Percentiles rank a stretch among this genome's conserved stretches.
Evolutionary conservation across 2,888 invertebrate genomes (phyloP).

Genomic region (Laothoe populi): DNA sequence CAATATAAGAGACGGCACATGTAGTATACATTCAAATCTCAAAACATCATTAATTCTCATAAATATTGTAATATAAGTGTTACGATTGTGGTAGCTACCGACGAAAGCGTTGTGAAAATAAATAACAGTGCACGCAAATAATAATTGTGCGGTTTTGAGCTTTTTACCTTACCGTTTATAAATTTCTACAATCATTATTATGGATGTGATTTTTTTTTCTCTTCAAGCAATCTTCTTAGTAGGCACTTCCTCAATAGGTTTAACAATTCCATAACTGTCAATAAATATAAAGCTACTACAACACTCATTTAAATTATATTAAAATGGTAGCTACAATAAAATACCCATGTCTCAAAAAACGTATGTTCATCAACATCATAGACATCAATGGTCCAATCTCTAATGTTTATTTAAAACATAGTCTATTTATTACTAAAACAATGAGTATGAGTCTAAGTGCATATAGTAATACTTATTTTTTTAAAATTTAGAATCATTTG

Average conservation of each 20-base stretch:
- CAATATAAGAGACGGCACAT: too few species aligned
- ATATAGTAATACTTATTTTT: background rate
- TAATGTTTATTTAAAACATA: background rate
- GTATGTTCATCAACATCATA: background rate
- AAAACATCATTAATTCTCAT: too few species aligned
- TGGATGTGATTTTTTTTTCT: background rate
- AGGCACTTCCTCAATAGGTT: background rate
- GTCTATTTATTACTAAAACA: background rate
- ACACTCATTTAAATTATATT: background rate
- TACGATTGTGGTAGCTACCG: background rate
- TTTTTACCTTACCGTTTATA: background rate
- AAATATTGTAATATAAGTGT: background rate
- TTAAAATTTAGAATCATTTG: background rate
- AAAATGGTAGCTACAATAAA: background rate
- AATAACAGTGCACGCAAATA: background rate
- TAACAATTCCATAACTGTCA: background rate
- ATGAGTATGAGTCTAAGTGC: background rate
- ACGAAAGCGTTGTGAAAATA: constrained; percentile 17
- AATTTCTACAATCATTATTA: background rate
- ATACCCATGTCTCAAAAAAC: background rate
- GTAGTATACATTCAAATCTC: too few species aligned
- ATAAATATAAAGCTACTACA: background rate
- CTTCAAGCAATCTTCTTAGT: background rate
- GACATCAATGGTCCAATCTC: background rate
- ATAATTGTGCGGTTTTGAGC: constrained; percentile 7